Evolutionary conservation across 2,888 invertebrate species (phyloP).

Genomic region (Leptopilina drosophilae): DNA sequence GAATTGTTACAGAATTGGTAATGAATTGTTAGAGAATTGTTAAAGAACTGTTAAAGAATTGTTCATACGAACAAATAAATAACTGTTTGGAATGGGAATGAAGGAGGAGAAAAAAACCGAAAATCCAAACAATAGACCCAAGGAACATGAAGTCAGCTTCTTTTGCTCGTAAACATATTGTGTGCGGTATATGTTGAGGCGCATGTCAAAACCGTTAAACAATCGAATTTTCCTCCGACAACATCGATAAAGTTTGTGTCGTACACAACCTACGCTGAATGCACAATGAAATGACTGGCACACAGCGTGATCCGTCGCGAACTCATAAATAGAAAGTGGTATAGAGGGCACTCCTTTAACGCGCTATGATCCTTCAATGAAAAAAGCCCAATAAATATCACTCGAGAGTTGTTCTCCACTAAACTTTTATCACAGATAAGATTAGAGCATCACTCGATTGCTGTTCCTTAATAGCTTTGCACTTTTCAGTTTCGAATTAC

Average conservation of each 20-base stretch:
- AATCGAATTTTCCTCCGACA: conserved; percentile 35
- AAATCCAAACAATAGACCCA: no score
- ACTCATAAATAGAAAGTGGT: conserved; percentile 38
- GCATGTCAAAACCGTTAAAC: conserved; percentile 18
- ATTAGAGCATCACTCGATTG: conserved; percentile 27
- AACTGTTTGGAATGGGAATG: no score
- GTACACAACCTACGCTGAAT: conserved; percentile 27
- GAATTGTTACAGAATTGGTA: no score
- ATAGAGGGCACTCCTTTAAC: conserved; percentile 27
- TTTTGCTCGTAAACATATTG: no score
- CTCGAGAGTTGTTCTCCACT: not conserved
- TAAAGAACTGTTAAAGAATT: no score
- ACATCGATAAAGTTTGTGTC: conserved; percentile 23
- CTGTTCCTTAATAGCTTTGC: conserved; percentile 21
- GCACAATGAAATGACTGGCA: conserved; percentile 35
- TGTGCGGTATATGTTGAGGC: not conserved
- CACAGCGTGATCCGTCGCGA: conserved; percentile 36
- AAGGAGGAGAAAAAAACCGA: no score
- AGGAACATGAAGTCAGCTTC: no score
- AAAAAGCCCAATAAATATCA: no score
- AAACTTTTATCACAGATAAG: conserved; percentile 30
- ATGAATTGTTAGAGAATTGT: no score
- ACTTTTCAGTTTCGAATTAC: not conserved
- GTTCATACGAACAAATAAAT: no score
- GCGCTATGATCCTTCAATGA: conserved; percentile 38